Percentiles rank a stretch among this genome's conserved stretches.
Conservation (phyloP, 2,113 vertebrate species). For the Pyxicephalus adspersus region DNA sequence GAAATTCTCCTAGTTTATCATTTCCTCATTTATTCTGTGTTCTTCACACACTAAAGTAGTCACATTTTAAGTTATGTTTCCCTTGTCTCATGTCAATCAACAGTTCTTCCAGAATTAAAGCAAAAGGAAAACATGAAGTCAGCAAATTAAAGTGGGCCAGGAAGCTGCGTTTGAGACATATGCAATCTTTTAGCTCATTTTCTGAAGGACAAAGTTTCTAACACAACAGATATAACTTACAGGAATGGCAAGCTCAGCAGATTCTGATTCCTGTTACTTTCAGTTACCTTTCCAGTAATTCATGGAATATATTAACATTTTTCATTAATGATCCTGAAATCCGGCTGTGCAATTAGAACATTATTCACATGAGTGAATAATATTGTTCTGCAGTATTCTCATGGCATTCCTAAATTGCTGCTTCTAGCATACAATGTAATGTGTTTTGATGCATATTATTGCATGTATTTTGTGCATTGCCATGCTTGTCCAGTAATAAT, state of each 20-base stretch:
- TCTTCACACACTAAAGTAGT: too few relatives aligned
- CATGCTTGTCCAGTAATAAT: too few relatives aligned
- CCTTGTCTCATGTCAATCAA: neutral
- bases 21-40: neutral
- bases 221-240: neutral
- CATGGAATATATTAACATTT: too few relatives aligned
- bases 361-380: neutral
- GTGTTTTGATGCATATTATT: too few relatives aligned
- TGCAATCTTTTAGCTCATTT: slow-evolving; percentile 24
- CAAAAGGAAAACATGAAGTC: slow-evolving; percentile 8
- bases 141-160: slow-evolving; percentile 11
- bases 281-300: too few relatives aligned
- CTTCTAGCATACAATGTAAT: too few relatives aligned
- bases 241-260: slow-evolving; percentile 4
- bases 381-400: neutral
- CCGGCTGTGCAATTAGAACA: neutral
- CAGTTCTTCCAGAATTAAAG: neutral
- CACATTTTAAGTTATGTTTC: neutral
- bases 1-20: too few relatives aligned
- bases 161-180: neutral
- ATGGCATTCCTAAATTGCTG: too few relatives aligned
- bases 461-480: too few relatives aligned
- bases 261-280: neutral
- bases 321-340: neutral
- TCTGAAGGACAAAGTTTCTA: slow-evolving; percentile 20